phyloP scores from a whole-genome alignment of 2,113 vertebrate species.

The Thunnus maccoyii region DNA sequence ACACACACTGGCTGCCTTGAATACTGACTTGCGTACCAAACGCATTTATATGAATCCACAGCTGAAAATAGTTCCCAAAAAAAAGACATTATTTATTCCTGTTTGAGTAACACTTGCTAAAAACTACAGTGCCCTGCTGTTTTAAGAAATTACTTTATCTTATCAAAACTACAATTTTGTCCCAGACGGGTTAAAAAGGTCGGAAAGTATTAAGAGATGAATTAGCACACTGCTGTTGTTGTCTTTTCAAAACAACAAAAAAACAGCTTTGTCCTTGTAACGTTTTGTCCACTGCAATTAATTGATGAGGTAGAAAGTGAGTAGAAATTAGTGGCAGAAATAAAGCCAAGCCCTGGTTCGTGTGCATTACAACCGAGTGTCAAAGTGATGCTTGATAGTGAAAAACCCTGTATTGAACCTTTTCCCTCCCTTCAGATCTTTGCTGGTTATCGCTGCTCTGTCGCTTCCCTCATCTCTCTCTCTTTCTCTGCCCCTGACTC shows the following conservation, averaged over 20 bases:
- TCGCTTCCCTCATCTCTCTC: constrained; percentile 62
- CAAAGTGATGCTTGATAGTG: constrained; percentile 29
- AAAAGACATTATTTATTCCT: neutral
- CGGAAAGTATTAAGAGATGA: neutral
- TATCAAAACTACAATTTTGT: no score
- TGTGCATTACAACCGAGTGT: constrained; percentile 35
- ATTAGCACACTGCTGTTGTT: neutral
- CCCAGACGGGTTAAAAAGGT: neutral
- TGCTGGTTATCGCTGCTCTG: constrained; percentile 70
- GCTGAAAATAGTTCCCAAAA: neutral
- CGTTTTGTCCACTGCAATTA: constrained; percentile 15
- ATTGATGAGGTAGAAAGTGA: constrained; percentile 34
- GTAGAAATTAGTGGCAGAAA: constrained; percentile 45
- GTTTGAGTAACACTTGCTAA: no score
- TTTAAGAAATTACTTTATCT: no score
- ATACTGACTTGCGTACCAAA: neutral
- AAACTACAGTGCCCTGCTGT: no score
- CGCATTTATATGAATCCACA: neutral
- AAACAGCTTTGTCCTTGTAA: neutral
- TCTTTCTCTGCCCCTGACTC: constrained; percentile 60
- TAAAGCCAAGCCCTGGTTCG: neutral
- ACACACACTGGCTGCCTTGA: neutral
- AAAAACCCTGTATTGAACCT: constrained; percentile 46
- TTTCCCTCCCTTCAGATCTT: constrained; percentile 69
- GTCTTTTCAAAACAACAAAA: neutral